Base-by-base conservation (phyloP, 2,113 vertebrate species). In the Pavo muticus region DNA sequence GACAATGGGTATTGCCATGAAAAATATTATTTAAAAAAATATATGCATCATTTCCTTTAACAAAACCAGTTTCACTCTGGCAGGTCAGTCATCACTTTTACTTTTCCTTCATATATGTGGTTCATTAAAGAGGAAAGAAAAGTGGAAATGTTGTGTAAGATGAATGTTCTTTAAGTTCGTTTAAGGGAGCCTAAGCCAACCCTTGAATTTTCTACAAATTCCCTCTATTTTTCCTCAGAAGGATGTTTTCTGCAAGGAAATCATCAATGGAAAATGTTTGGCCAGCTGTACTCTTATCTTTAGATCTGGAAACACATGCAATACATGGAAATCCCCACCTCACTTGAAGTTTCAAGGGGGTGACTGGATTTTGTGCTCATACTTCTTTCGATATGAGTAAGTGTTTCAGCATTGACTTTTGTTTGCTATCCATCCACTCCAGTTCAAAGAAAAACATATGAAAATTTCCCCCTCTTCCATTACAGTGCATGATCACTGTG, bases 291-390 rank as follows among this genome's bases (percentile, higher is more conserved):
- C 39, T 61, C 87, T 95, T 96, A 95, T 96, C 95, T 94, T 94
- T 30, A 73, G 65, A 97, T 96, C 96, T 97, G 89, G 94, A 96
- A 93, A 86, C 78, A 64, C 93, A 95, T 71, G 94, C 94, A 97
- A 95, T 96, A 94, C 94, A 80, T 97, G 94, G 96, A 96, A 96
- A 96, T 97, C 93, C 96, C 96, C 96, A 80, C 95, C 95, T 95
- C 85, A 71, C 93, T 94, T 61, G 0, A 77, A 90, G 75, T 91
- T 97, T 94, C 94, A 88, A 95, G 92, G 78, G 61, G 94, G 6
- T 92, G 93, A 63, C 70, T 89, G 67, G 24, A 23, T 95, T 97
- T 95, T 91, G 60, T 71, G 82, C 79, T 95, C 23, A 16, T 73
- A 69, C 52, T 47, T 60, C 72, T 94, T 44, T 86, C 7, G 0